Conservation (phyloP, 1,140 invertebrate species). For the Vanessa atalanta region DNA sequence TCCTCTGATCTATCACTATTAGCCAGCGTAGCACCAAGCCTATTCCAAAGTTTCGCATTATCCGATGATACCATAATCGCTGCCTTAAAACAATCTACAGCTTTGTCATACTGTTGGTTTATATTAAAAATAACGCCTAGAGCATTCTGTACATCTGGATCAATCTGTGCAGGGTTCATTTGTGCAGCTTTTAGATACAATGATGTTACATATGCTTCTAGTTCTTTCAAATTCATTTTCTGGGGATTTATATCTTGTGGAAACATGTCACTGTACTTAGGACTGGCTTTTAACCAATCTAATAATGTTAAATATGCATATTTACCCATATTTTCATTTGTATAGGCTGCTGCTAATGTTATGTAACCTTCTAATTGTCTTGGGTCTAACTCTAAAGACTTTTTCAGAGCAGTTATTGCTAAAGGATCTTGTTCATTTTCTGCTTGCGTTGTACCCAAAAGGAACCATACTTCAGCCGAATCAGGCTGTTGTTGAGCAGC, state of each 20-base stretch:
- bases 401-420: constrained; percentile 93
- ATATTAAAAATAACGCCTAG: constrained; percentile 98
- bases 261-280: constrained; percentile 90
- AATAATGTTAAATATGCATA: constrained; percentile 87
- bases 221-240: constrained; percentile 63
- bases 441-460: constrained; percentile 94
- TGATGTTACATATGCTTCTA: constrained; percentile 85
- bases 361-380: constrained; percentile 92
- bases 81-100: constrained; percentile 96
- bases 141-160: constrained; percentile 97
- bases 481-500: constrained; percentile 92
- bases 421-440: constrained; percentile 92
- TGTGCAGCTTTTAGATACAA: constrained; percentile 93
- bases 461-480: constrained; percentile 90
- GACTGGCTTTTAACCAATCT: constrained; percentile 92
- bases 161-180: constrained; percentile 87
- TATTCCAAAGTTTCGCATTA: constrained; percentile 98
- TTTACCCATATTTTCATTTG: constrained; percentile 94
- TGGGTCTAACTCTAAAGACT: constrained; percentile 91
- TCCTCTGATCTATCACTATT: constrained; percentile 97
- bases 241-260: constrained; percentile 76
- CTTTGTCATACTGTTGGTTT: constrained; percentile 96
- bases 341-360: constrained; percentile 95
- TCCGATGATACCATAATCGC: constrained; percentile 91
- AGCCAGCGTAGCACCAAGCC: constrained; percentile 97